These are phyloP conservation scores for Chaetogeoica ovagalla DNA, from an alignment of 2,888 invertebrate species.

Conservation along the genomic window DNA sequence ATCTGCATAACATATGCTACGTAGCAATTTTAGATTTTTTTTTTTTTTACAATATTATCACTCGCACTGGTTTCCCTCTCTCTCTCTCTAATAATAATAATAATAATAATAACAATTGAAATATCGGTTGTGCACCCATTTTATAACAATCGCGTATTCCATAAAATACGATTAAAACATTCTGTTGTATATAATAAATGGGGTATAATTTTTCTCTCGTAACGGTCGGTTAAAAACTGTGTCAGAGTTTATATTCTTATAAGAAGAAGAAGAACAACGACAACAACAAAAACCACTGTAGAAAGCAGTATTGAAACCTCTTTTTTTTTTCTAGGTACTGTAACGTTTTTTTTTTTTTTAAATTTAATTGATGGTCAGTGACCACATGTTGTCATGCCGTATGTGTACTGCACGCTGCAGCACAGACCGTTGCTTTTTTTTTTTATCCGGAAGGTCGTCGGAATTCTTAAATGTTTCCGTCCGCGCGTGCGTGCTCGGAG, in stretches of 20 bases:
- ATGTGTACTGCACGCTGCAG: neutral
- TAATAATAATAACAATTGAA: too few relatives aligned
- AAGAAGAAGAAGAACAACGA: neutral
- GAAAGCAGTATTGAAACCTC: too few relatives aligned
- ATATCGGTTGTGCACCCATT: neutral
- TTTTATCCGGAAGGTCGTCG: constrained; percentile 23
- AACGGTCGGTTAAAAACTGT: constrained; percentile 12
- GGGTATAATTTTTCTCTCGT: neutral
- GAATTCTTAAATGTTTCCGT: constrained; percentile 2
- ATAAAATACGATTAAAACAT: neutral
- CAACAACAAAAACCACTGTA: too few relatives aligned
- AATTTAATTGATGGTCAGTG: constrained; percentile 30
- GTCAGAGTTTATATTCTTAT: constrained; percentile 1
- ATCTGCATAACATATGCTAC: neutral
- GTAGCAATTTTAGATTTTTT: neutral
- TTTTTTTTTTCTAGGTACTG: neutral
- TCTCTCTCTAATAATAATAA: too few relatives aligned
- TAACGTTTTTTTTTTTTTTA: constrained; percentile 10
- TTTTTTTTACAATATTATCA: neutral
- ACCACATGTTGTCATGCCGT: constrained; percentile 1
- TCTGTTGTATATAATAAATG: neutral
- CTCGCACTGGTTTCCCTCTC: neutral
- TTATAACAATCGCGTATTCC: neutral
- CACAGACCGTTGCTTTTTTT: neutral
- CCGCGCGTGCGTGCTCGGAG: neutral